Percentiles rank a stretch among this genome's conserved stretches.
phyloP scores from a whole-genome alignment of 2,113 vertebrate species.

The Chaetodon auriga region DNA sequence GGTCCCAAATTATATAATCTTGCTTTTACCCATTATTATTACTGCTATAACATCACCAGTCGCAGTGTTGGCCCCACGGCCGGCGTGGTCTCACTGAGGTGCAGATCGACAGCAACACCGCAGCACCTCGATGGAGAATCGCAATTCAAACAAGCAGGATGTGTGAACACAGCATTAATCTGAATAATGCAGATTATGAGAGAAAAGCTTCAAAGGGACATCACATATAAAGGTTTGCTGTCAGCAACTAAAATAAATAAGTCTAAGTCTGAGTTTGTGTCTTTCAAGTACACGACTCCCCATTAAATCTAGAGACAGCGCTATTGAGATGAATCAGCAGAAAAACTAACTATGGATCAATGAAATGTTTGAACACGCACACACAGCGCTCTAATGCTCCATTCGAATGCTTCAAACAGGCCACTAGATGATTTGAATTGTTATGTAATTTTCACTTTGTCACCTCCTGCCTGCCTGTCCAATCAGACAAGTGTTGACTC shows the following conservation, averaged over 20 bases:
- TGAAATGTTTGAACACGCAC: constrained; percentile 13
- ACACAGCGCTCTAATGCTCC: neutral
- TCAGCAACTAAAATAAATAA: constrained; percentile 33
- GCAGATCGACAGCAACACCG: neutral
- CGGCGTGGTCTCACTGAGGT: no score
- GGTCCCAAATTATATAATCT: neutral
- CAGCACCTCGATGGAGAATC: neutral
- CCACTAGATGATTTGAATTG: neutral
- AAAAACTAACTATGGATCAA: constrained; percentile 28
- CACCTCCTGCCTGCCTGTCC: constrained; percentile 2
- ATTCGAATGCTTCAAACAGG: constrained; percentile 7
- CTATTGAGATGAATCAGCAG: constrained; percentile 15
- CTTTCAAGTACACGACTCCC: constrained; percentile 17
- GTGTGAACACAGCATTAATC: neutral
- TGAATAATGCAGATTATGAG: constrained; percentile 6
- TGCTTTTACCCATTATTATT: neutral
- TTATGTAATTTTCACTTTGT: constrained; percentile 20
- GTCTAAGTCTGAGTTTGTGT: constrained; percentile 2
- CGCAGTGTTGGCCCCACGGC: neutral
- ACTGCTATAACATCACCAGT: neutral
- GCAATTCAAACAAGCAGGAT: neutral
- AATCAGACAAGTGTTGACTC: constrained; percentile 21
- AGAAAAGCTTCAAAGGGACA: constrained; percentile 13
- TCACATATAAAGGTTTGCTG: neutral
- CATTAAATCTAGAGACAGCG: constrained; percentile 17